These are phyloP conservation scores for Talpa occidentalis DNA, from an alignment of 2,113 vertebrate genomes.

Conservation along the genomic window DNA sequence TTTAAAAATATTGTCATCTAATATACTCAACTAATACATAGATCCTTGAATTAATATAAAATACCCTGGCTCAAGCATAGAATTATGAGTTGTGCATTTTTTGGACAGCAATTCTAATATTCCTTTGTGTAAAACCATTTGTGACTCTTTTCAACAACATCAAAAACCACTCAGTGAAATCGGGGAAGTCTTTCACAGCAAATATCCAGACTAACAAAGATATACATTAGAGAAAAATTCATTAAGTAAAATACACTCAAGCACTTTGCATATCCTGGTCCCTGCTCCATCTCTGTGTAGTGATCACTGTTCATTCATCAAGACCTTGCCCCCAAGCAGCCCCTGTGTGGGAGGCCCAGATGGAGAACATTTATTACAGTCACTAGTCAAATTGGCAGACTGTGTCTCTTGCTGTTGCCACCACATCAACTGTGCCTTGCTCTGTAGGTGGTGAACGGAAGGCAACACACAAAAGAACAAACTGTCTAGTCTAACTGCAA, in stretches of 20 bases:
- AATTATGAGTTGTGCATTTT: background rate
- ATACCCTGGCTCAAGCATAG: background rate
- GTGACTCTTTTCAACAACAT: background rate
- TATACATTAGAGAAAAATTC: background rate
- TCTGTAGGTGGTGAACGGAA: constrained; percentile 71
- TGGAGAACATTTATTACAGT: background rate
- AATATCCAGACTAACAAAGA: background rate
- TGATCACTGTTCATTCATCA: background rate
- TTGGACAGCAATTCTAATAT: background rate
- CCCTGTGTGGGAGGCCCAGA: constrained; percentile 3
- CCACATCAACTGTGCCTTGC: background rate
- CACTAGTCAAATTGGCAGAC: background rate
- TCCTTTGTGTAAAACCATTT: background rate
- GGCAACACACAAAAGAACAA: constrained; percentile 50
- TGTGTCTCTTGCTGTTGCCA: background rate
- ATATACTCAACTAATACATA: background rate
- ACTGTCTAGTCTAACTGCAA: constrained; percentile 9
- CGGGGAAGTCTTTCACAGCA: background rate
- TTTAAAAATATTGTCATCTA: constrained; percentile 11
- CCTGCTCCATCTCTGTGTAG: background rate
- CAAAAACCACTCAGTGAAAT: constrained; percentile 27
- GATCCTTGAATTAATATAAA: background rate
- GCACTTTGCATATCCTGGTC: background rate
- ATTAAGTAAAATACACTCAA: background rate
- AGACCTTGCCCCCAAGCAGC: background rate